Conservation (phyloP, 2,113 vertebrate species). For the Saccopteryx bilineata region DNA sequence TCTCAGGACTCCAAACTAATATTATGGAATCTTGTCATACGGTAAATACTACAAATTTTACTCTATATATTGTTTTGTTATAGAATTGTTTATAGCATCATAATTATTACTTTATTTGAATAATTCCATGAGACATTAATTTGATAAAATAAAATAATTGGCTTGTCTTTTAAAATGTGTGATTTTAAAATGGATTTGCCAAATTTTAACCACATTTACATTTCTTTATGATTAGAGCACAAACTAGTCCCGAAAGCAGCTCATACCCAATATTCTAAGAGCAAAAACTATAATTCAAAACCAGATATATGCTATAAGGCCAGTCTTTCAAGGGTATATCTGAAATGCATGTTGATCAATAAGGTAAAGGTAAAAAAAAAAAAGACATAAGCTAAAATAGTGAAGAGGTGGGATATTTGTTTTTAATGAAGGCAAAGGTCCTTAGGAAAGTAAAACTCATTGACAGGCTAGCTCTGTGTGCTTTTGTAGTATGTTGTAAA, state of each 20-base stretch:
- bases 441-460: not conserved
- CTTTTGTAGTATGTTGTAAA: not conserved
- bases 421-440: conserved; percentile 17
- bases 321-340: not conserved
- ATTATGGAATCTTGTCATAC: not conserved
- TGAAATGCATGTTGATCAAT: not conserved
- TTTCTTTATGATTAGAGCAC: not conserved
- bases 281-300: not conserved
- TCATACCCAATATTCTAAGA: not conserved
- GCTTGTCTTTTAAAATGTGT: not conserved
- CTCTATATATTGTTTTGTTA: not conserved
- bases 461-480: not conserved
- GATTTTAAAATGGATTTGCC: not conserved
- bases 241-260: not conserved
- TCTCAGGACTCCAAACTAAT: not conserved
- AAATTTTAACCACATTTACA: not conserved
- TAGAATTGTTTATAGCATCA: not conserved
- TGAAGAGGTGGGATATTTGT: not conserved
- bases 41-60: not conserved
- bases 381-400: not conserved
- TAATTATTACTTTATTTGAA: conserved; percentile 47
- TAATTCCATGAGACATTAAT: not conserved
- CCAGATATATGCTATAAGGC: not conserved
- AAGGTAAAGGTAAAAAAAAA: not conserved
- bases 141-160: conserved; percentile 5